Base-by-base conservation (phyloP, 2,888 invertebrate species). In the Gisinianus flammeolus region DNA sequence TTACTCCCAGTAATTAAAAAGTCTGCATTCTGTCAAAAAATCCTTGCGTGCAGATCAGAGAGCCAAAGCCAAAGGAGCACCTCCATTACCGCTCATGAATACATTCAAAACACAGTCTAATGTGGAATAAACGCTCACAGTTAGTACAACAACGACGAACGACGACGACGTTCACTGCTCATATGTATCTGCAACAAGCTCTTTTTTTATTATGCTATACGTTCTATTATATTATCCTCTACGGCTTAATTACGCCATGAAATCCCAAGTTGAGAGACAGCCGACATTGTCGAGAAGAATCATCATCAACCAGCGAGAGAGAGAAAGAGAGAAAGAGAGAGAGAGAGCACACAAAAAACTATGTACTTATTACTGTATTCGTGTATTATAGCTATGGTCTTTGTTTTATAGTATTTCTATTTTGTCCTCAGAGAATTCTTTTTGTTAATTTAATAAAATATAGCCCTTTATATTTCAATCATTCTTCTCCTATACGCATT, bases 1-100 rank as follows among this genome's bases (percentile, higher is more conserved):
- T 62, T 81, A 80, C 81, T 82, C 81, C 82, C 81, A 82, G 80
- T 80, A 82, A 82, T 82, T 82, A 82, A 82, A 82, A 82, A 81
- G 79, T 81, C 81, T 82, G 77, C 76, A 76, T 77, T 82, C 82
- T 81, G 80, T 79, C 80, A 82, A 80, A 78, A 79, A 79, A 71
- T 72, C 26, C n/a, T 76, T 75, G 52, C 72, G 64, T 58, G 58
- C 66, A 78, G 75, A 71, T 56, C 69, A 73, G 68, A 68, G 64
- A 58, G 28, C 24, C 44, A 72, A 77, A 68, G 44, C 5, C 22
- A 62, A 24, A 62, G 24, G 2, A 24, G 24, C 58, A 79, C 72
- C 52, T 74, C 64, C 66, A 74, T 44, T 64, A 66, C 64, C 74
- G 69, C 69, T 78, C 62, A 74, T 54, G 35, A 66, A 74, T 30